Percentiles rank a stretch among this genome's conserved stretches.
phyloP scores from a whole-genome alignment of 2,888 invertebrate species.

The Antheraea yamamai region DNA sequence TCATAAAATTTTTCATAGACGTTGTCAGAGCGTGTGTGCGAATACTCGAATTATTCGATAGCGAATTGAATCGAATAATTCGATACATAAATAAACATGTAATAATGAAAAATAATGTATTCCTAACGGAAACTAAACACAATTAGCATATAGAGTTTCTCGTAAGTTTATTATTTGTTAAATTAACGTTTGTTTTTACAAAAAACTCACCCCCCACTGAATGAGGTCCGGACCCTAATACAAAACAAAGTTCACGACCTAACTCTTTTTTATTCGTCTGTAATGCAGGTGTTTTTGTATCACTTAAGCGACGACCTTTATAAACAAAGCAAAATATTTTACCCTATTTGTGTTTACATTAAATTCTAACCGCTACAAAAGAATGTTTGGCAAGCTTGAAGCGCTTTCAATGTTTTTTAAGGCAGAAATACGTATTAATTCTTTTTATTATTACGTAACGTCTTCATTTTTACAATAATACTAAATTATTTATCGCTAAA shows the following conservation, averaged over 20 bases:
- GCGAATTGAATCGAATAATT: too few species aligned
- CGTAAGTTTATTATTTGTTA: neutral
- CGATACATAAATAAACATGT: too few species aligned
- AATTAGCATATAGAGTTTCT: neutral
- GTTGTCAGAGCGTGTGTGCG: too few species aligned
- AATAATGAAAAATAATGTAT: too few species aligned
- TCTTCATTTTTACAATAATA: neutral
- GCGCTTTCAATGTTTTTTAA: neutral
- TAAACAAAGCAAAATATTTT: conserved; percentile 1
- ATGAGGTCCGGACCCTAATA: conserved; percentile 2
- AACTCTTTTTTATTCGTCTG: neutral
- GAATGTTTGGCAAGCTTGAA: neutral
- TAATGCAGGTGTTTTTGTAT: neutral
- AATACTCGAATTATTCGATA: too few species aligned
- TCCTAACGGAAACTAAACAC: too few species aligned
- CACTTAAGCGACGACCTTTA: neutral
- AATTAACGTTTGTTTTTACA: conserved; percentile 3
- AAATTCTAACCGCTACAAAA: neutral
- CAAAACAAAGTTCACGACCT: neutral
- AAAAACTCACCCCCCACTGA: neutral
- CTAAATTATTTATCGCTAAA: too few species aligned
- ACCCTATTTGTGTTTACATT: neutral
- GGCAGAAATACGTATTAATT: neutral
- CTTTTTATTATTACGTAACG: neutral
- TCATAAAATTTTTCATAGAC: too few species aligned